Base-by-base conservation (phyloP, 2,888 invertebrate species). In the Ormyrus thymus region DNA sequence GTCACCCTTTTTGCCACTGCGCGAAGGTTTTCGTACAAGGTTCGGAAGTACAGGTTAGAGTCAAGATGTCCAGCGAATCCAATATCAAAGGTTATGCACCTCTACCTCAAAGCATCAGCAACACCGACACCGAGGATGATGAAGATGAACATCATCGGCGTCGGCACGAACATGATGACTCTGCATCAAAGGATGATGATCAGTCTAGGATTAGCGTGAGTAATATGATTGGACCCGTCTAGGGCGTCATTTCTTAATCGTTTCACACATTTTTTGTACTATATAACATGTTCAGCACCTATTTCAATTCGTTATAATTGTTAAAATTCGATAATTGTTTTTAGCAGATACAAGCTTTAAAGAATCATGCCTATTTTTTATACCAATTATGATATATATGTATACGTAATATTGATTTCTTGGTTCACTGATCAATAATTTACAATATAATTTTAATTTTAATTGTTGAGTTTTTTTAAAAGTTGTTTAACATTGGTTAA, bases 71-170 rank as follows among this genome's bases (percentile, higher is more conserved):
- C 68, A 78, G 76, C 15, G 89, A 89, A 74, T 80, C 85, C 64
- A 80, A 83, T 15, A 86, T 86, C 13, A 88, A 87, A 82, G 89
- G 89, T 85, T 96, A 96, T 89, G 93, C 95, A 85, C 95, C 95
- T 76, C 90, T 96, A 86, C 95, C 95, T 81, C 95, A 95, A 91
- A 93, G 94, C 83, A 91, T 95, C 84, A 93, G 95, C 76, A 95
- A 95, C 89, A 95, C 95, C 0, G 95, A 95, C 85, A 95, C 95
- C 0, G 95, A 95, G 85, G 95, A 95, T 85, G 95, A 95, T 85
- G 91, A 90, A 9, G 88, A 88, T 50, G 86, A 85, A 76, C 84
- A 85, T 68, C 86, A 84, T 79, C 85, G 84, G 43, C 53, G 46
- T 29, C 68, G n/a, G 58, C 79, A 64, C 8, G 76, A 80, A 29